A percentile compares a stretch with the other conserved stretches of the same genome.
These are phyloP conservation scores for Reinhardtius hippoglossoides DNA, from an alignment of 2,113 vertebrate species.

Conservation along the genomic window DNA sequence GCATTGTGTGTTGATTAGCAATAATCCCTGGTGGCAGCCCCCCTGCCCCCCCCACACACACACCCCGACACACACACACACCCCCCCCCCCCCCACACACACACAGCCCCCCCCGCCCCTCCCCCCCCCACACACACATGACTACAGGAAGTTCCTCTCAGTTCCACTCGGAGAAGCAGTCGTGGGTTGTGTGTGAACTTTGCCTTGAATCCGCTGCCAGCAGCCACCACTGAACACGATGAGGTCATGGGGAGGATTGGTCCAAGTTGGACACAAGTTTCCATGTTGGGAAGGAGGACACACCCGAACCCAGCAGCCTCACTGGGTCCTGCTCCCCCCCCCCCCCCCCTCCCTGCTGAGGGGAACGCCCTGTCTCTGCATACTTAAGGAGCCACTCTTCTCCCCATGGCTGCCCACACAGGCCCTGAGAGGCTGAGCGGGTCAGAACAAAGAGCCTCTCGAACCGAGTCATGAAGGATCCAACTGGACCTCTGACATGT, in stretches of 20 bases:
- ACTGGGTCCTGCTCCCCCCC: neutral
- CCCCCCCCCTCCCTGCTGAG: slow-evolving; percentile 17
- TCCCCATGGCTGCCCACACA: slow-evolving; percentile 33
- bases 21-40: too few species aligned
- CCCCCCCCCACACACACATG: too few species aligned
- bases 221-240: slow-evolving; percentile 51
- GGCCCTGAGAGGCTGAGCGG: slow-evolving; percentile 28
- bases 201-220: slow-evolving; percentile 28
- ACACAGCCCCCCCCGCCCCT: too few species aligned
- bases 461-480: too few species aligned
- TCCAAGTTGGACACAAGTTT: slow-evolving; percentile 70
- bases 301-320: slow-evolving; percentile 63
- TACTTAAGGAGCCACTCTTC: slow-evolving; percentile 53
- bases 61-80: too few species aligned
- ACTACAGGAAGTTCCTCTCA: neutral
- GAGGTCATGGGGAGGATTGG: slow-evolving; percentile 60
- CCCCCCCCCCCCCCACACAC: too few species aligned
- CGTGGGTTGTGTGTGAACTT: slow-evolving; percentile 37
- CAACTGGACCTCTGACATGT: too few species aligned
- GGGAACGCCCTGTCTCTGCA: slow-evolving; percentile 75
- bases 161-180: slow-evolving; percentile 13
- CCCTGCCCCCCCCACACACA: too few species aligned
- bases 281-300: slow-evolving; percentile 65
- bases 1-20: slow-evolving; percentile 43
- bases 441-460: slow-evolving; percentile 9